These are phyloP conservation scores for Anas acuta DNA, from an alignment of 2,797 vertebrate species.

Conservation along the genomic window DNA sequence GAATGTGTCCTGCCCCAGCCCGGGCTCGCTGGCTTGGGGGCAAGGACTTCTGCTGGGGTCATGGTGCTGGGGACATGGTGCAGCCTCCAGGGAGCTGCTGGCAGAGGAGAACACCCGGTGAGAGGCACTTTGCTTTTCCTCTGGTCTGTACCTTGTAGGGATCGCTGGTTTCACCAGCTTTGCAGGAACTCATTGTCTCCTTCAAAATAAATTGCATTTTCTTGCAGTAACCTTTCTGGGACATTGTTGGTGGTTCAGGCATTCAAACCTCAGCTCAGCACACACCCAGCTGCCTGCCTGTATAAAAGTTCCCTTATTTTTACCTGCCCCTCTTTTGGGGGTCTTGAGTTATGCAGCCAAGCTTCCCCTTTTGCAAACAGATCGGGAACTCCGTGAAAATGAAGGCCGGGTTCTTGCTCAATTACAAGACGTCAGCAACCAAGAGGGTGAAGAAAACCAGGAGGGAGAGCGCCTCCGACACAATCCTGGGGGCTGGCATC, in stretches of 20 bases:
- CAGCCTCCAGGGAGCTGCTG: neutral
- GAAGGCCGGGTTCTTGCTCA: neutral
- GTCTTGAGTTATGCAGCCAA: neutral
- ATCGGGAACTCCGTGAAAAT: neutral
- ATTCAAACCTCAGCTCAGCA: neutral
- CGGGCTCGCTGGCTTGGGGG: accelerated
- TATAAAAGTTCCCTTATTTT: neutral
- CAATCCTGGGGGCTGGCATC: neutral
- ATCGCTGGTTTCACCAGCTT: neutral
- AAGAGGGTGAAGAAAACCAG: slow-evolving; percentile 21
- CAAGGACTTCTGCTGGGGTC: neutral
- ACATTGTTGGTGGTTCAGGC: neutral
- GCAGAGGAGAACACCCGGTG: neutral
- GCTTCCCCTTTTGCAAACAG: neutral
- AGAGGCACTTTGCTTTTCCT: accelerated
- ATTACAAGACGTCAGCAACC: neutral
- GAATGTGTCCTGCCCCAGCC: accelerated
- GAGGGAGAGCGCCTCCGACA: neutral
- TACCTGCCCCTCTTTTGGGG: neutral
- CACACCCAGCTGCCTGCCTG: neutral
- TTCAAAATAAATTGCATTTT: neutral
- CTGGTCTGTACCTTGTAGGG: neutral
- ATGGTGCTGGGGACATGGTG: no score
- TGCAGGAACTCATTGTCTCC: neutral
- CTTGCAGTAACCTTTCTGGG: neutral